Conservation (phyloP, 2,888 invertebrate species). For the Pyrochroa serraticornis region DNA sequence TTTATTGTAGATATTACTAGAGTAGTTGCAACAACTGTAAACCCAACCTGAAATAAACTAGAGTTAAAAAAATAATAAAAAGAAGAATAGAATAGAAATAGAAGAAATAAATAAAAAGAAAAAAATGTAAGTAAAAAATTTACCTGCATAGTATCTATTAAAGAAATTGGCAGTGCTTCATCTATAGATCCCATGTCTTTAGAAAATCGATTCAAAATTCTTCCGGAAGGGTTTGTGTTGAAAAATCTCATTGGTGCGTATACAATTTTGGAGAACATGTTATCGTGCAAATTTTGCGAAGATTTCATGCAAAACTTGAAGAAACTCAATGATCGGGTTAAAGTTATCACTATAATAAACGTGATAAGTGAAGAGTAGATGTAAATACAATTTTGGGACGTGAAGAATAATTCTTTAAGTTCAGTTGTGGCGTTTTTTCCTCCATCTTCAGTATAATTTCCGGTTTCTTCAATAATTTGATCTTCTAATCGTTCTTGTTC, state of each 20-base stretch:
- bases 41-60: slow-evolving; percentile 63
- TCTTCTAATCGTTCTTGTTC: slow-evolving; percentile 22
- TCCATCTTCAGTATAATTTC: too few species aligned
- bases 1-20: slow-evolving; percentile 50
- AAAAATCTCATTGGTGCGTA: slow-evolving; percentile 69
- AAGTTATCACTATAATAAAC: slow-evolving; percentile 54
- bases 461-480: neutral
- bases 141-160: slow-evolving; percentile 55
- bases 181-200: slow-evolving; percentile 68
- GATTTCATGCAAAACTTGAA: slow-evolving; percentile 60
- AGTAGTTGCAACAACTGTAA: slow-evolving; percentile 70
- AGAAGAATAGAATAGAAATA: too few species aligned
- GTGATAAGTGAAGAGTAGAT: slow-evolving; percentile 42
- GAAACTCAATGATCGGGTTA: slow-evolving; percentile 61
- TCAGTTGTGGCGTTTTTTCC: slow-evolving; percentile 55
- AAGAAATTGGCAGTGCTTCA: slow-evolving; percentile 56
- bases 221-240: slow-evolving; percentile 66
- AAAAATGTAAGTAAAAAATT: neutral
- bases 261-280: slow-evolving; percentile 60
- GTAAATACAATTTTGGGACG: slow-evolving; percentile 51
- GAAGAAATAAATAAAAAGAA: too few species aligned
- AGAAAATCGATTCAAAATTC: slow-evolving; percentile 70
- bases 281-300: slow-evolving; percentile 61
- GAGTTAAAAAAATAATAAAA: too few species aligned
- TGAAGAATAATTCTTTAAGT: slow-evolving; percentile 41